A percentile compares a stretch with the other conserved stretches of the same genome.
These are phyloP conservation scores for Thecocarcelia acutangulata DNA, from an alignment of 2,888 invertebrate genomes.

Conservation along the genomic window DNA sequence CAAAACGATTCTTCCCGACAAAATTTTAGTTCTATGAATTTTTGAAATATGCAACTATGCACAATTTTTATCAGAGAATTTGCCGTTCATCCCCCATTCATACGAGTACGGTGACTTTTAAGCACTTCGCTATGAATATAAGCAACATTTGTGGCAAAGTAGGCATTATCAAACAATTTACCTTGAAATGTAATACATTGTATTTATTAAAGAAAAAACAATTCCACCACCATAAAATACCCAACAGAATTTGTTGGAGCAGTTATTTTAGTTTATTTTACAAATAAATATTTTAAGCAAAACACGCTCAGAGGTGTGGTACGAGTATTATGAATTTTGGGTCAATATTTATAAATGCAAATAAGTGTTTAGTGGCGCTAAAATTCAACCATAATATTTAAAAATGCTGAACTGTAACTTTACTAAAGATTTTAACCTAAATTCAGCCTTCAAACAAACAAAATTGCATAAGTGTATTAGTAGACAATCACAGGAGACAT, in stretches of 20 bases:
- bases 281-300: slow-evolving; percentile 11
- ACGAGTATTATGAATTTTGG: background rate
- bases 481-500: no score
- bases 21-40: slow-evolving; percentile 10
- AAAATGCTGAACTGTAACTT: no score
- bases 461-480: no score
- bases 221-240: background rate
- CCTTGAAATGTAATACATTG: slow-evolving; percentile 47
- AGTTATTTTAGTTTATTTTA: slow-evolving; percentile 4
- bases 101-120: background rate
- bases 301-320: slow-evolving; percentile 31
- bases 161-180: slow-evolving; percentile 56
- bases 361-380: background rate
- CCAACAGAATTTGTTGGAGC: background rate
- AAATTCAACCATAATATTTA: no score
- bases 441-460: no score
- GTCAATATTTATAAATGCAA: slow-evolving; percentile 9
- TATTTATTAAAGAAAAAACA: slow-evolving; percentile 49
- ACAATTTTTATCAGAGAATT: slow-evolving; percentile 48
- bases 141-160: background rate
- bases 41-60: slow-evolving; percentile 58
- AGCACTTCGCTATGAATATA: no score
- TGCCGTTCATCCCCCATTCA: slow-evolving; percentile 49
- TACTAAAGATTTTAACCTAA: no score
- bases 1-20: slow-evolving; percentile 44